Conservation (phyloP, 1,140 invertebrate species). For the Thaumetopoea pityocampa region DNA sequence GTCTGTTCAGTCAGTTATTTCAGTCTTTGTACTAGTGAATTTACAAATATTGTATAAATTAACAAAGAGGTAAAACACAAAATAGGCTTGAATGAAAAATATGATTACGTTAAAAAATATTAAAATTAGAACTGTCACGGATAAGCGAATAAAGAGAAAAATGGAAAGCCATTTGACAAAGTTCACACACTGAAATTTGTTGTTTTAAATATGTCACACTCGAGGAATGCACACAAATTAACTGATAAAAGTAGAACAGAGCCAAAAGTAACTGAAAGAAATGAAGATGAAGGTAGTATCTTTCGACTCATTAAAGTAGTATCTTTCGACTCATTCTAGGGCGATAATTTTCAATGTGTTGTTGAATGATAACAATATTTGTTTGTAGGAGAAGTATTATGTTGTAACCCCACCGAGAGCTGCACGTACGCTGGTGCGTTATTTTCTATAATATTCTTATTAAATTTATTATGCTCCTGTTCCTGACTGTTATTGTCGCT, state of each 20-base stretch:
- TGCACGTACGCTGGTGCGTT: conserved; percentile 59
- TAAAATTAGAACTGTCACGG: conserved; percentile 58
- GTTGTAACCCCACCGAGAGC: conserved; percentile 43
- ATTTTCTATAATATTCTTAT: background rate
- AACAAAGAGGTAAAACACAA: too few relatives aligned
- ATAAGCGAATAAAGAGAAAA: conserved; percentile 45
- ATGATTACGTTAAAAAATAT: too few relatives aligned
- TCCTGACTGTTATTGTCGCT: conserved; percentile 14
- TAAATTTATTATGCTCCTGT: background rate
- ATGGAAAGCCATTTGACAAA: conserved; percentile 69
- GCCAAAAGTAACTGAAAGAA: conserved; percentile 27
- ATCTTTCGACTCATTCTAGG: background rate
- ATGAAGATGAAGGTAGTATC: conserved; percentile 46
- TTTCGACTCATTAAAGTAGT: background rate
- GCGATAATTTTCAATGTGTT: too few relatives aligned
- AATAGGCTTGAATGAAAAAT: too few relatives aligned
- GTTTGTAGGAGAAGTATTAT: conserved; percentile 43
- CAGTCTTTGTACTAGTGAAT: too few relatives aligned
- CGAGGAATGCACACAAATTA: conserved; percentile 61
- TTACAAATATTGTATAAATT: too few relatives aligned
- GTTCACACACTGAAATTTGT: conserved; percentile 65
- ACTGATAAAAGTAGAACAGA: conserved; percentile 52
- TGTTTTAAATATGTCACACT: conserved; percentile 69
- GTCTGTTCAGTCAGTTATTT: too few relatives aligned
- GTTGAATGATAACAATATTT: conserved; percentile 13